These are phyloP conservation scores for Andrena marginata DNA, from an alignment of 2,888 invertebrate genomes.

Conservation along the genomic window DNA sequence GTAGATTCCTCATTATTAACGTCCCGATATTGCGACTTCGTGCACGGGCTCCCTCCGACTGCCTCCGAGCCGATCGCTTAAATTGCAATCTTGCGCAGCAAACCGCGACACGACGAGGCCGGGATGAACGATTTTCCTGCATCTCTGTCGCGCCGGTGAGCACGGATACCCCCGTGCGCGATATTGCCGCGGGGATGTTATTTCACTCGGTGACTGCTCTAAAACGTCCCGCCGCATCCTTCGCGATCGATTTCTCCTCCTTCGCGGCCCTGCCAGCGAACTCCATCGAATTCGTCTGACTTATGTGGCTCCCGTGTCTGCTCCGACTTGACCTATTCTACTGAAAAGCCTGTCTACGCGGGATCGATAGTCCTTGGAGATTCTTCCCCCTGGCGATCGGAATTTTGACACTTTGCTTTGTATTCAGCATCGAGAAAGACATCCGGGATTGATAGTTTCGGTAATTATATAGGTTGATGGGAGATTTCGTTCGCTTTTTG, in stretches of 20 bases:
- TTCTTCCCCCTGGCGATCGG: too few relatives aligned
- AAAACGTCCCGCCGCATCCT: neutral
- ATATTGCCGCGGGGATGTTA: constrained; percentile 33
- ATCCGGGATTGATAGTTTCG: too few relatives aligned
- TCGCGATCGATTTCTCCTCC: neutral
- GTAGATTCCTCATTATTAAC: constrained; percentile 33
- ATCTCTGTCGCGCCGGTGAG: constrained; percentile 1
- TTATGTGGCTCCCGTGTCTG: constrained; percentile 21
- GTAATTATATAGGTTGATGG: too few relatives aligned
- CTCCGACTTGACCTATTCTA: too few relatives aligned
- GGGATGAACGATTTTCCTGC: constrained; percentile 17
- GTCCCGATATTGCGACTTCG: constrained; percentile 42
- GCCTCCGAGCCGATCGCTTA: constrained; percentile 31
- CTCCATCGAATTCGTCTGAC: constrained; percentile 22
- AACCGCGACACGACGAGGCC: constrained; percentile 25
- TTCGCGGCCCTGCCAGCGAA: neutral
- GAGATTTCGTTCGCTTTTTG: too few relatives aligned
- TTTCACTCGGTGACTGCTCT: constrained; percentile 31
- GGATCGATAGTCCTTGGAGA: too few relatives aligned
- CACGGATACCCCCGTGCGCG: neutral
- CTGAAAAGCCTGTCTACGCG: too few relatives aligned
- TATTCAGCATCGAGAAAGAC: too few relatives aligned
- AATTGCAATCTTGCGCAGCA: constrained; percentile 52
- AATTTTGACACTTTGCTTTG: too few relatives aligned
- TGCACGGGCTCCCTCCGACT: neutral